A percentile compares a stretch with the other conserved stretches of the same genome.
phyloP scores from a whole-genome alignment of 1,140 invertebrate species.

The Yoshiicerus persimilis region DNA sequence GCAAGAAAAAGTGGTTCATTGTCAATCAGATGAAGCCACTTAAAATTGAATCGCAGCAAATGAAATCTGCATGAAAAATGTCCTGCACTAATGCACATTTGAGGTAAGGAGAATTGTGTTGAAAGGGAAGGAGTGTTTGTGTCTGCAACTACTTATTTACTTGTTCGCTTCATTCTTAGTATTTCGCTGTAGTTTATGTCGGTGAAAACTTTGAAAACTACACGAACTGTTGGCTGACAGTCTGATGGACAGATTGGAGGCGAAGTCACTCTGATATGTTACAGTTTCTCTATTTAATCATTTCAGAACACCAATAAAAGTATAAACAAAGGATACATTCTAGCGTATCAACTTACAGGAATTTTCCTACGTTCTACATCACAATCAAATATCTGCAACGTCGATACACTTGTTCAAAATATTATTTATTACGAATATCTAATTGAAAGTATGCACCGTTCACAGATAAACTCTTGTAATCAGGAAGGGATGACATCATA shows the following conservation, averaged over 20 bases:
- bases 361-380: too few relatives aligned
- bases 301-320: background rate
- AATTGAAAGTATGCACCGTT: too few relatives aligned
- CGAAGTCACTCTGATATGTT: background rate
- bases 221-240: background rate
- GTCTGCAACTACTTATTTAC: background rate
- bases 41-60: background rate
- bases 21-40: background rate
- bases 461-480: too few relatives aligned
- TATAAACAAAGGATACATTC: too few relatives aligned
- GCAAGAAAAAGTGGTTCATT: background rate
- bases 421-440: too few relatives aligned
- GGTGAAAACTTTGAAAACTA: background rate
- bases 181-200: background rate
- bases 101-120: background rate
- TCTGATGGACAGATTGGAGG: background rate
- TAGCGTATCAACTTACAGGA: too few relatives aligned
- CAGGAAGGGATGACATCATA: too few relatives aligned
- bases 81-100: background rate
- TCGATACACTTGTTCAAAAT: too few relatives aligned
- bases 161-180: background rate
- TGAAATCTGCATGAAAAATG: background rate
- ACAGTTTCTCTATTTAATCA: background rate
- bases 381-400: too few relatives aligned
- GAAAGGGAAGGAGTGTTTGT: background rate